phyloP scores from a whole-genome alignment of 1,140 invertebrate genomes.

The Neoseiulus cucumeris region DNA sequence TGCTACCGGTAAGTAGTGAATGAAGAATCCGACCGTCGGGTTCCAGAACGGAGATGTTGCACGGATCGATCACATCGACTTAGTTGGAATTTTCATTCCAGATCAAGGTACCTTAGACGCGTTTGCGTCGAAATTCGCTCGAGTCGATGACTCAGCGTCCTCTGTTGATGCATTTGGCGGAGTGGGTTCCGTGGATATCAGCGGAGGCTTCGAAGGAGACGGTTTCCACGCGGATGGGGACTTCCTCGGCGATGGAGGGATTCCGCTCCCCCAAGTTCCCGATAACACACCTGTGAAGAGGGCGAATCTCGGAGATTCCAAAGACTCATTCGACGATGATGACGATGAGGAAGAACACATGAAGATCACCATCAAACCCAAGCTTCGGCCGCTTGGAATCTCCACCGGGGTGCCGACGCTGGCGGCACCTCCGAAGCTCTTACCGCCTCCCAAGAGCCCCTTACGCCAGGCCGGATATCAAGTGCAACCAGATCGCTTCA shows the following conservation, averaged over 20 bases:
- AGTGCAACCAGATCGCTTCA: conserved; percentile 29
- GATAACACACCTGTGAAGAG: conserved; percentile 17
- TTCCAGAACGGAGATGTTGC: background rate
- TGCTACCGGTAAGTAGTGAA: background rate
- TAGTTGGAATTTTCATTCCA: background rate
- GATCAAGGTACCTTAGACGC: conserved; percentile 22
- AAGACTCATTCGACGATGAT: conserved; percentile 21
- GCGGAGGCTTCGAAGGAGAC: conserved; percentile 31
- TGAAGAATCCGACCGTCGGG: background rate
- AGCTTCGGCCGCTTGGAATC: conserved; percentile 12
- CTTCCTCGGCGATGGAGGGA: conserved; percentile 15
- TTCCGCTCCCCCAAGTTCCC: conserved; percentile 9
- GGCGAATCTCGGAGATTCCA: conserved; percentile 12
- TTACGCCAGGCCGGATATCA: conserved; percentile 12
- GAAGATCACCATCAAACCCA: conserved; percentile 21
- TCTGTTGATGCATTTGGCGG: conserved; percentile 19
- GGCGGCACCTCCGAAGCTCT: conserved; percentile 20
- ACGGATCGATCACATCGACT: background rate
- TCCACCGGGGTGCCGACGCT: background rate
- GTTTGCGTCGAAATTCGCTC: conserved; percentile 23
- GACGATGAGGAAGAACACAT: conserved; percentile 19
- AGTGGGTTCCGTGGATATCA: conserved; percentile 47
- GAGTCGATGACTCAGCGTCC: conserved; percentile 15
- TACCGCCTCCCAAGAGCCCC: conserved; percentile 21
- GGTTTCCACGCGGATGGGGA: conserved; percentile 7